Evolutionary conservation across 2,888 invertebrate species (phyloP), one percentile per base, ranked within the genome.

Genomic region (Clunio marinus): DNA sequence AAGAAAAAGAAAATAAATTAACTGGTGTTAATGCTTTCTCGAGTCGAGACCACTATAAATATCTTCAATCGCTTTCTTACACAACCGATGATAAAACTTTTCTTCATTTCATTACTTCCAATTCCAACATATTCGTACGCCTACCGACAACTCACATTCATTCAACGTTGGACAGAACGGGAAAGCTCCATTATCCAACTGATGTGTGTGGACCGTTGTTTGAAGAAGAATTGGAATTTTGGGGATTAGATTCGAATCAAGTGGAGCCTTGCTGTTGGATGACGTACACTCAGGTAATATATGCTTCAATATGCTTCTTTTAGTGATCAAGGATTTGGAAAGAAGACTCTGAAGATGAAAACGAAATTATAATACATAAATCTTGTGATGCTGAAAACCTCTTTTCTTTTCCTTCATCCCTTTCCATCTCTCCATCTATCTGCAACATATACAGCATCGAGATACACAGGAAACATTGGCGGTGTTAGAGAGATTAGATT

Each of bases 391-490:
- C 13, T 58, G 32, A 58, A 27, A 58, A 20, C 51, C 15, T 27
- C 51, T 13, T 65, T 65, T 65, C 28, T 51, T 28, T 46, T 27
- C n/a, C 35, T 35, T 5, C 46, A 41, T 46, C 17, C 17, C 10
- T n/a, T 32, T 22, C 5, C n/a, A 7, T 24, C 32, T 35, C 20
- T 55, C 22, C 22, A 35, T 24, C 22, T 35, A 15, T 24, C 46
- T 55, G 55, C n/a, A n/a, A n/a, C 41, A 41, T n/a, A 57, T 13
- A 63, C 80, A 93, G 92, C 94, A 95, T 84, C 88, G 96, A 75
- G 97, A 99, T 83, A 99, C 99, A 70, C 97, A 99, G 82, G 97
- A 98, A 81, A 99, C 98, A 66, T 83, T 99, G 76, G 95, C 96
- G 69, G 98, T 99, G 70, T 84, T 99, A 76, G 99, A 99, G 82